These are phyloP conservation scores for Anguilla marmorata DNA, from an alignment of 2,797 vertebrate genomes.

Conservation along the genomic window DNA sequence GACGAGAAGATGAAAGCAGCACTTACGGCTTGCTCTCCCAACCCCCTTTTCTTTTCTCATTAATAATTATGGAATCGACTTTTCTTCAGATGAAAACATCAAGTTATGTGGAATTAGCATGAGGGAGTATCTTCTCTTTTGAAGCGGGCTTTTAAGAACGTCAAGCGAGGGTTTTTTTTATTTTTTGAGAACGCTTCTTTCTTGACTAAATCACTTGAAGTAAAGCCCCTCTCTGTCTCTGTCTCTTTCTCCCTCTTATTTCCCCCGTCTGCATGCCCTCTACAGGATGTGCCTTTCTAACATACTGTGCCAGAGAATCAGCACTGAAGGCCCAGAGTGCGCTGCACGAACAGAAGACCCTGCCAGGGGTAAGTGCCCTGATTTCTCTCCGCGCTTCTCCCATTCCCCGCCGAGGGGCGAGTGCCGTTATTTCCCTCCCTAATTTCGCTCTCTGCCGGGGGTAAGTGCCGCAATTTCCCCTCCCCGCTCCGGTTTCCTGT, in stretches of 20 bases:
- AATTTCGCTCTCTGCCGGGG: conserved; percentile 55
- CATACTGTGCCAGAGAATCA: conserved; percentile 83
- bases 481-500: neutral
- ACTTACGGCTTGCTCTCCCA: neutral
- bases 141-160: neutral
- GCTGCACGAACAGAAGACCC: conserved; percentile 83
- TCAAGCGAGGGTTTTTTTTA: neutral
- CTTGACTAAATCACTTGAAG: neutral
- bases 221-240: conserved; percentile 5
- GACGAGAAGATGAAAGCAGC: neutral
- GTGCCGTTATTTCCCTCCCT: conserved; percentile 58
- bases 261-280: conserved; percentile 46
- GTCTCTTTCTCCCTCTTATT: neutral
- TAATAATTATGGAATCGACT: neutral
- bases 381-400: conserved; percentile 37
- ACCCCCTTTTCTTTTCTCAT: neutral
- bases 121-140: neutral
- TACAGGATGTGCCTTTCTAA: conserved; percentile 83
- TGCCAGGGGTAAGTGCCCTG: conserved; percentile 78
- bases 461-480: conserved; percentile 50
- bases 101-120: neutral
- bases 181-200: neutral
- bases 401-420: conserved; percentile 77
- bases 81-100: neutral
- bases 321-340: conserved; percentile 83